These are phyloP conservation scores for Paradisaea rubra DNA, from an alignment of 2,113 vertebrate species.

Conservation along the genomic window DNA sequence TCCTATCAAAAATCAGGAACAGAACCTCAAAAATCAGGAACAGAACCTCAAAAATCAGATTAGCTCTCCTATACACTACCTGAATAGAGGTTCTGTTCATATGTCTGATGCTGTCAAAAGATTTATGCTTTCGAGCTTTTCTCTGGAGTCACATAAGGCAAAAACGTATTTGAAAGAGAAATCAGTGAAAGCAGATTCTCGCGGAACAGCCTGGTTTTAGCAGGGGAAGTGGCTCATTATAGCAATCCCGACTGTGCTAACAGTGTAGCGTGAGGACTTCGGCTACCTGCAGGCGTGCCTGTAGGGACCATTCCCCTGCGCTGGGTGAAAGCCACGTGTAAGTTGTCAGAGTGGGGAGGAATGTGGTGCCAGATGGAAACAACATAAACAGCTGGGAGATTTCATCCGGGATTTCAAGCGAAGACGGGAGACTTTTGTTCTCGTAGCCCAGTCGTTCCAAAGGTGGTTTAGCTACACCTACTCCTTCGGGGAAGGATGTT, in stretches of 20 bases:
- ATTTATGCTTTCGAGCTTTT: background rate
- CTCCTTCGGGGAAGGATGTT: background rate
- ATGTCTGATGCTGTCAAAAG: background rate
- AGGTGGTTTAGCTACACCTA: background rate
- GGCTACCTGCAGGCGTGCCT: background rate
- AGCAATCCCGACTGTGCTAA: background rate
- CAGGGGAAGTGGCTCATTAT: background rate
- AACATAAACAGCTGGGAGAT: background rate
- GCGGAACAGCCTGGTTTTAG: background rate
- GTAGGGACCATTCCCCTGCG: fast-evolving
- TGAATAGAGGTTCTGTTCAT: background rate
- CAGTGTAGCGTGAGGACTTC: fast-evolving
- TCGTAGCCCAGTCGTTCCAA: background rate
- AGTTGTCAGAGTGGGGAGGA: background rate
- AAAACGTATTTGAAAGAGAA: background rate
- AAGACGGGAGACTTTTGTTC: background rate
- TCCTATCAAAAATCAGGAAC: background rate
- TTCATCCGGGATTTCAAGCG: background rate
- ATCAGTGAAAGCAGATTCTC: background rate
- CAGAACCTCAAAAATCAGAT: background rate
- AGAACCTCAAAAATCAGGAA: background rate
- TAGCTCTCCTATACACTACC: background rate
- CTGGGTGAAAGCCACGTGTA: background rate
- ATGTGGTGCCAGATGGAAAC: background rate
- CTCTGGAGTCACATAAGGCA: background rate